Base-by-base conservation (phyloP, 1,140 invertebrate genomes). In the Zophobas atratus region DNA sequence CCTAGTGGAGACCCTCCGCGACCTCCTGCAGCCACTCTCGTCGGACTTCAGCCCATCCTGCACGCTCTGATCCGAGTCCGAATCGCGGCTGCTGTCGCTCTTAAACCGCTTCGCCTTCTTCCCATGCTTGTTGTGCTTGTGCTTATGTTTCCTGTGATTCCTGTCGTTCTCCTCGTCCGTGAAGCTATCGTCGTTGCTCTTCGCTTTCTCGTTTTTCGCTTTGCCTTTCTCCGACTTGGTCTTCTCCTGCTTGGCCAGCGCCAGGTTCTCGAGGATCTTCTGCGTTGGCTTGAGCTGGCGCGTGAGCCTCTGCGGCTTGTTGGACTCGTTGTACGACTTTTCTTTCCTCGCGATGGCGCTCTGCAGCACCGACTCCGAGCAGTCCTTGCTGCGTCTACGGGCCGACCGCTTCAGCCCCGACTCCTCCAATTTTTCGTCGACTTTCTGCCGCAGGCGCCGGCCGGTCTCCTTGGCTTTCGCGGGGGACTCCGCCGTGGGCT, bases 301-400 rank as follows among this genome's bases (percentile, higher is more conserved):
- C n/a, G 82, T 82, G 33, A 82, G 49, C 79, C 82, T 81, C 70
- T 84, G 81, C 2, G 84, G 82, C 73, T 83, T 83, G 32, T 78
- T 71, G 34, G 85, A 79, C 79, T 88, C 87, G 82, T 88, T 88
- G 72, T 88, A 90, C 3, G 86, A 87, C 75, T 90, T 90, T 78
- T 90, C 89, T 79, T 90, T 90, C 32, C 90, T 86, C 1, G 89
- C 89, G 77, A 90, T 90, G 1, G 89, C 89, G 84, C 88, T 90
- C 57, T 90, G 88, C 55, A 90, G 79, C 1, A 90, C 86, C 74
- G 88, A 88, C 43, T 90, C 89, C 6, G 84, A 84, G 32, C 81
- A 86, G 55, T 90, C 89, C 80, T 88, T 90, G 51, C 86, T 88
- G 6, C 87, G 84, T 1, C 88, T 84, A 41, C 89, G 82, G 8